Conservation (phyloP, 1,140 invertebrate genomes). For the Pogonomyrmex californicus region DNA sequence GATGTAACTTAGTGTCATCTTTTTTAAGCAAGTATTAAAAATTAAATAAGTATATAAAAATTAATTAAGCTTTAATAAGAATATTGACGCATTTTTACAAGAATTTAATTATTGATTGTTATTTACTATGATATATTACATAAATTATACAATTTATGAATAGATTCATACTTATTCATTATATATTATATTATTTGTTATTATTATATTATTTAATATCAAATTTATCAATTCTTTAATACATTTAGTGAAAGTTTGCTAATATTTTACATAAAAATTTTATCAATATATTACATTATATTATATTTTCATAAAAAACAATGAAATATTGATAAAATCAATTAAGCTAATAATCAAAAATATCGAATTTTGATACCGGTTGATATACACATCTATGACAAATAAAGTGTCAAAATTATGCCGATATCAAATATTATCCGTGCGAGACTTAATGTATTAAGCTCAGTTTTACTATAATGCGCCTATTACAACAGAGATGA, state of each 20-base stretch:
- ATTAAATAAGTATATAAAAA: too few relatives aligned
- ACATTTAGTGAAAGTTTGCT: not conserved
- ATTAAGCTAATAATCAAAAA: constrained; percentile 5
- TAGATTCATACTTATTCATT: not conserved
- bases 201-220: not conserved
- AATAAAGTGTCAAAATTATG: not conserved
- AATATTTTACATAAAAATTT: not conserved
- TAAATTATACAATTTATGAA: not conserved
- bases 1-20: not conserved
- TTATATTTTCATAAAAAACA: not conserved
- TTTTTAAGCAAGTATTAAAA: constrained; percentile 2
- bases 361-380: not conserved
- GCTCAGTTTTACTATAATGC: not conserved
- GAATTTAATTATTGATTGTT: constrained; percentile 20
- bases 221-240: not conserved
- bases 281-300: not conserved
- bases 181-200: constrained; percentile 9
- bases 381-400: not conserved
- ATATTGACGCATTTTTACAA: not conserved
- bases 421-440: not conserved
- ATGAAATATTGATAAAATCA: constrained; percentile 9
- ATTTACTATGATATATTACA: constrained; percentile 13
- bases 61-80: not conserved
- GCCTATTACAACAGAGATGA: constrained; percentile 2
- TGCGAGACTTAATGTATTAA: not conserved